Evolutionary conservation across 2,113 vertebrate species (phyloP).

Genomic region (Marmota flaviventris): DNA sequence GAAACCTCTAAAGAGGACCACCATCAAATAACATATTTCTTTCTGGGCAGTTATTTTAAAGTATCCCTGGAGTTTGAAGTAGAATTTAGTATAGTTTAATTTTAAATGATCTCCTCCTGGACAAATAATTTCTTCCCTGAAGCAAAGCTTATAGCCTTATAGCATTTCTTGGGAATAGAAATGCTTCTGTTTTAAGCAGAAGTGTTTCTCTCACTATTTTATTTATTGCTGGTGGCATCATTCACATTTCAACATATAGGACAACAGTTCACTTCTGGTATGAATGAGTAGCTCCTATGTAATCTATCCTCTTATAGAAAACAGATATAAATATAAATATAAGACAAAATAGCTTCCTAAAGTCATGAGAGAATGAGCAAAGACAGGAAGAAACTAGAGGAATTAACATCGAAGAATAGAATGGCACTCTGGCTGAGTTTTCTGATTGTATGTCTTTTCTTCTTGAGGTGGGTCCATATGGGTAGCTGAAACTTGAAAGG

Average conservation of each 20-base stretch:
- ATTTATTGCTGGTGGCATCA: background rate
- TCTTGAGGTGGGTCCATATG: background rate
- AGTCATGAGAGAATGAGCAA: background rate
- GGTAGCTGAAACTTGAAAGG: background rate
- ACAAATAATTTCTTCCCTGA: background rate
- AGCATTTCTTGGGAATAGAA: background rate
- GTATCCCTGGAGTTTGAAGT: background rate
- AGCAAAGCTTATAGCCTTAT: slow-evolving; percentile 2
- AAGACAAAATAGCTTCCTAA: background rate
- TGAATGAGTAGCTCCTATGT: background rate
- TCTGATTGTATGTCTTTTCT: background rate
- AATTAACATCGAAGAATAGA: background rate
- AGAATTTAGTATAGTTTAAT: slow-evolving; percentile 6
- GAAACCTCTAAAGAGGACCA: slow-evolving; percentile 11
- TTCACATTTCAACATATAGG: slow-evolving; percentile 17
- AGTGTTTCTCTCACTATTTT: background rate
- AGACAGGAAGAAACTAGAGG: background rate
- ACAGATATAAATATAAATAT: background rate
- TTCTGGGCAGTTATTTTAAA: slow-evolving; percentile 40
- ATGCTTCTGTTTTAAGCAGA: slow-evolving; percentile 50
- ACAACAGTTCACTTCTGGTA: background rate
- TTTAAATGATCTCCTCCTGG: slow-evolving; percentile 46
- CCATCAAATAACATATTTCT: background rate
- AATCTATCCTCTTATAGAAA: background rate
- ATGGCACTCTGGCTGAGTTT: background rate